Evolutionary conservation across 2,888 invertebrate genomes (phyloP).

Genomic region (Caenorhabditis plicata): DNA sequence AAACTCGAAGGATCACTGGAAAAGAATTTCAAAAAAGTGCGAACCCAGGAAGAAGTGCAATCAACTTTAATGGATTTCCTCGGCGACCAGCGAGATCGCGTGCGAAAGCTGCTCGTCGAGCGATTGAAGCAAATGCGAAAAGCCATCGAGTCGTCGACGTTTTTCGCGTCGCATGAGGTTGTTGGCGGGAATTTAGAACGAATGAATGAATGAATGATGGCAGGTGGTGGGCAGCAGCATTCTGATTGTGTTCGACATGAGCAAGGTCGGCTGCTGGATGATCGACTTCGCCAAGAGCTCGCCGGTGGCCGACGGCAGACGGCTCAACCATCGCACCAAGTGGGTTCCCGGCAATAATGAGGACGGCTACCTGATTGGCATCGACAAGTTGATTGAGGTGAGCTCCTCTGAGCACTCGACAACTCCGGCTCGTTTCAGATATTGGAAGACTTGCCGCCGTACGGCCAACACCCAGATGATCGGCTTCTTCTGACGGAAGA

Average conservation of each 20-base stretch:
- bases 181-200: background rate
- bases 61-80: conserved; percentile 55
- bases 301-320: conserved; percentile 71
- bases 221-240: conserved; percentile 87
- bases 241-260: conserved; percentile 87
- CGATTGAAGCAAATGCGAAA: conserved; percentile 78
- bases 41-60: conserved; percentile 74
- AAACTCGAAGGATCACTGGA: conserved; percentile 58
- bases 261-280: conserved; percentile 87
- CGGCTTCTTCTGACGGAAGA: conserved; percentile 32
- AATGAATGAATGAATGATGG: conserved; percentile 50
- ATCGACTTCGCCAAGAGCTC: conserved; percentile 95
- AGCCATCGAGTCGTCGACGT: conserved; percentile 81
- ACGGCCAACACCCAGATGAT: conserved; percentile 36
- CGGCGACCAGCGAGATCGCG: conserved; percentile 53
- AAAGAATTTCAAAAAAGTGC: conserved; percentile 84
- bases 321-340: conserved; percentile 77
- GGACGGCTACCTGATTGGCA: conserved; percentile 87
- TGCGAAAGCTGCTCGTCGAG: conserved; percentile 75
- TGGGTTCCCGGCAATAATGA: conserved; percentile 95
- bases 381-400: conserved; percentile 80
- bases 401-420: background rate
- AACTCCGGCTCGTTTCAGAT: conserved; percentile 21
- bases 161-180: conserved; percentile 86
- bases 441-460: conserved; percentile 38